phyloP scores from a whole-genome alignment of 2,113 vertebrate genomes.

The Tupaia tana region DNA sequence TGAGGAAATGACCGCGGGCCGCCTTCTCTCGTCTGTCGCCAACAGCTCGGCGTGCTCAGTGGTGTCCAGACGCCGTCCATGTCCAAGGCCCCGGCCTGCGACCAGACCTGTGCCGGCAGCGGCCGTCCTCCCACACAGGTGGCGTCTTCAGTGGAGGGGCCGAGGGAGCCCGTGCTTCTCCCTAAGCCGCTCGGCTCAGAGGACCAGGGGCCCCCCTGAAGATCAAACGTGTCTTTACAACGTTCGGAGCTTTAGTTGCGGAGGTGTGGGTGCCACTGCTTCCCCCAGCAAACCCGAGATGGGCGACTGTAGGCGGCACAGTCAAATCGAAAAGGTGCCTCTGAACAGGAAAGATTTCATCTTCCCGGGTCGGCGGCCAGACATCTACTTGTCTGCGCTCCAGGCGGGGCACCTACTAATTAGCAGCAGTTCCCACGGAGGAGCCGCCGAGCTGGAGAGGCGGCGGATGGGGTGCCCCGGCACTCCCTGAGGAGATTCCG shows the following conservation, averaged over 20 bases:
- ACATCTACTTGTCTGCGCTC: slow-evolving; percentile 82
- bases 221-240: slow-evolving; percentile 57
- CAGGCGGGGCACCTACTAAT: slow-evolving; percentile 83
- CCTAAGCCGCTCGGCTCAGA: background rate
- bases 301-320: slow-evolving; percentile 61
- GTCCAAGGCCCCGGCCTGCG: background rate
- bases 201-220: slow-evolving; percentile 18
- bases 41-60: background rate
- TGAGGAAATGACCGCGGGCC: slow-evolving; percentile 18
- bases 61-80: slow-evolving; percentile 20
- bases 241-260: background rate
- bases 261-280: slow-evolving; percentile 16
- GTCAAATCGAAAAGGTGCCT: slow-evolving; percentile 83
- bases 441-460: slow-evolving; percentile 80
- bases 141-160: background rate
- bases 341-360: slow-evolving; percentile 84
- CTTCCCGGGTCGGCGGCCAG: slow-evolving; percentile 85
- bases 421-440: slow-evolving; percentile 86
- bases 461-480: slow-evolving; percentile 57
- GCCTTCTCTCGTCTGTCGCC: slow-evolving; percentile 25
- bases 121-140: background rate
- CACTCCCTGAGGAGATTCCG: slow-evolving; percentile 63
- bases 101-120: background rate
- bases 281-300: slow-evolving; percentile 44
- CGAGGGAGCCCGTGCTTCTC: background rate